A percentile compares a stretch with the other conserved stretches of the same genome.
These are phyloP conservation scores for Ia io DNA, from an alignment of 2,113 vertebrate species.

Conservation along the genomic window DNA sequence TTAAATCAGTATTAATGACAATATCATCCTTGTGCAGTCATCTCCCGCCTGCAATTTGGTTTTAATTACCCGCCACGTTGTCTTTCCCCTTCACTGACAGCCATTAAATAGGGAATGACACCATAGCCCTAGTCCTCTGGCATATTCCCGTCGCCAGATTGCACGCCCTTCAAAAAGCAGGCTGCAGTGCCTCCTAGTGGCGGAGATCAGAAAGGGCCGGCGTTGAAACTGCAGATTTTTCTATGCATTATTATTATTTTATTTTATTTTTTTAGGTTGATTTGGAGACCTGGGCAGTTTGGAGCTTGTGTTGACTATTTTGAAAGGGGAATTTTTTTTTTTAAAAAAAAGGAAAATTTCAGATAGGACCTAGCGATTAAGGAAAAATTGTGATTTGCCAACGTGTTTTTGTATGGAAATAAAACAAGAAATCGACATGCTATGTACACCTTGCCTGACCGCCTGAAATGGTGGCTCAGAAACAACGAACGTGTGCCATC, in stretches of 20 bases:
- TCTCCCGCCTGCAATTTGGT: constrained; percentile 97
- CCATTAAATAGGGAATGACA: constrained; percentile 93
- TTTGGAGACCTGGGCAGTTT: not conserved
- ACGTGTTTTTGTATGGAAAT: constrained; percentile 54
- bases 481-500: not conserved
- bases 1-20: constrained; percentile 93
- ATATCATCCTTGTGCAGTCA: constrained; percentile 93
- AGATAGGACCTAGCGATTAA: constrained; percentile 44
- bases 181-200: constrained; percentile 88
- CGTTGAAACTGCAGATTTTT: not conserved
- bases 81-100: constrained; percentile 93
- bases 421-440: not conserved
- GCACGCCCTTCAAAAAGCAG: constrained; percentile 79
- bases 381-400: not conserved
- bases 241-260: not conserved
- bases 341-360: not conserved
- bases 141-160: constrained; percentile 70
- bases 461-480: not conserved
- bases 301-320: not conserved
- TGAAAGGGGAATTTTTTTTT: not conserved
- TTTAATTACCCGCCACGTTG: constrained; percentile 94
- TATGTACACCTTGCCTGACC: not conserved
- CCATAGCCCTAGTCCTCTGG: constrained; percentile 78
- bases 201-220: not conserved
- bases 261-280: too few relatives aligned